A percentile compares a stretch with the other conserved stretches of the same genome.
phyloP scores from a whole-genome alignment of 2,113 vertebrate species.

The Stomatorhinus ivindoensis region DNA sequence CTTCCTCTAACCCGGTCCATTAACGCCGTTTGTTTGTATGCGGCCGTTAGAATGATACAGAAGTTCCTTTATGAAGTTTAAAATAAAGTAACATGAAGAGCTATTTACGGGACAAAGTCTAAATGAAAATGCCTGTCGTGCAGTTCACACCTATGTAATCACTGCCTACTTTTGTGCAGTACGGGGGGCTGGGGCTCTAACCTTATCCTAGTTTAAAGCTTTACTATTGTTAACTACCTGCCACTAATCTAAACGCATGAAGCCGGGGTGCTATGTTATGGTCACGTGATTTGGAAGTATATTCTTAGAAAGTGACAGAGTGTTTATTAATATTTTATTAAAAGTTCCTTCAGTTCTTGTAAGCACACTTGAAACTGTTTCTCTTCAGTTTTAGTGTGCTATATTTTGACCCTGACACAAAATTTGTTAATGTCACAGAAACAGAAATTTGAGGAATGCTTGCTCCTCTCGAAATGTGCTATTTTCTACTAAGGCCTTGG shows the following conservation, averaged over 20 bases:
- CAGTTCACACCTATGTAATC: not conserved
- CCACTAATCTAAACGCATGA: not conserved
- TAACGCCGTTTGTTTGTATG: not conserved
- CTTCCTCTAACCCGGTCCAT: not conserved
- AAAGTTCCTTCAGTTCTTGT: not conserved
- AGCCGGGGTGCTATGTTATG: not conserved
- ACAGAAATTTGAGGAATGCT: not conserved
- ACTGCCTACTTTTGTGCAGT: not conserved
- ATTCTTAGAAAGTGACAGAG: not conserved
- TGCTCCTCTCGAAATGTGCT: not conserved
- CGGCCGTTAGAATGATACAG: not conserved
- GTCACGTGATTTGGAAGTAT: not conserved
- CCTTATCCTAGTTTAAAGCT: not conserved
- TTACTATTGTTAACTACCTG: not conserved
- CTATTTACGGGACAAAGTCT: not conserved
- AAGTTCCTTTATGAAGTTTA: not conserved
- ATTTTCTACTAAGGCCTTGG: not conserved
- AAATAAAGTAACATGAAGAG: not conserved
- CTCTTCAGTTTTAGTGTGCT: not conserved
- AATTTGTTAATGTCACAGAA: not conserved
- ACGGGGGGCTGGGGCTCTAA: not conserved
- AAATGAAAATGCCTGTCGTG: not conserved
- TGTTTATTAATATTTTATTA: not conserved
- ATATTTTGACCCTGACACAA: not conserved
- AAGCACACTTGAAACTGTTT: not conserved